Base-by-base conservation (phyloP, 2,113 vertebrate genomes). In the Rhabdomys dilectus region DNA sequence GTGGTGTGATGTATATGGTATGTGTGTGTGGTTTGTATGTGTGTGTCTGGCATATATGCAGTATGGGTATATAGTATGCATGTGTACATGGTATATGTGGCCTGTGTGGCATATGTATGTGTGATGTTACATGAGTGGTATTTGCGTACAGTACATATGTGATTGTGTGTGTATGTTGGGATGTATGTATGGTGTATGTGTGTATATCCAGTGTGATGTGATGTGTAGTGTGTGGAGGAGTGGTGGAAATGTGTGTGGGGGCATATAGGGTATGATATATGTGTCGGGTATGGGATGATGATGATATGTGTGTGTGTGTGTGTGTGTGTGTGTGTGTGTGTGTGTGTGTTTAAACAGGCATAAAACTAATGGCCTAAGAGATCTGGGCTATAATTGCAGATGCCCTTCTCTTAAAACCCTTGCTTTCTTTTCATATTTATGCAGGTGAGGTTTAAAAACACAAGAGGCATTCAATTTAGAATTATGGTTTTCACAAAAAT, bases 401-500 rank as follows among this genome's bases (percentile, higher is more conserved):
- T n/a, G 39, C 4, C 26, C 73, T 95, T 91, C 42, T 91, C 13
- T 94, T 96, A 91, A 96, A 87, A 90, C 36, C 80, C 56, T 86
- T 4, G n/a, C 39, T 95, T 92, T 68, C 87, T 84, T 96, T 96
- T 91, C 48, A 87, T 91, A 12, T 96, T 96, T 89, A 91, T 93
- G 42, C 56, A 97, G 53, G 88, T 87, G 82, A 91, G 45, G 22
- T 90, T 95, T 92, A 73, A 96, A 97, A 96, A 96, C 58, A 94
- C 24, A 70, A 91, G 96, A 85, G 31, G 36, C 91, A 94, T 91
- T 94, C 87, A 97, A 78, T 96, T 95, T 82, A 93, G 78, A 95
- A 95, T 96, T 97, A 88, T 53, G 45, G 53, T 78, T 97, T 97
- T 95, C 80, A 84, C 82, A 94, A 89, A 97, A 96, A 93, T 76